Evolutionary conservation across 2,113 vertebrate genomes (phyloP).

Genomic region (Spheniscus mendiculus): DNA sequence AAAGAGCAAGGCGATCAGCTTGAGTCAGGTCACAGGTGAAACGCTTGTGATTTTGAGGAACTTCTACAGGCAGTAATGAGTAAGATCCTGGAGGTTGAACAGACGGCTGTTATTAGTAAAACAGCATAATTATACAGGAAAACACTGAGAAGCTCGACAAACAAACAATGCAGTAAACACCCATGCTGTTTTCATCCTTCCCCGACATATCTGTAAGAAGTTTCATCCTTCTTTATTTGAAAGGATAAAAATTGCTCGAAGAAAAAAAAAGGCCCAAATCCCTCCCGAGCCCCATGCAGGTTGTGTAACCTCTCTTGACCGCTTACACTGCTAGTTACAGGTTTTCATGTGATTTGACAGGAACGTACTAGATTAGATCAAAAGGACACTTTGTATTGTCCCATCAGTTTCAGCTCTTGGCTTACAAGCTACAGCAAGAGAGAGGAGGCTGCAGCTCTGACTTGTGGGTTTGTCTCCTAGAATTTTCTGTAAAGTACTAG

Average conservation of each 20-base stretch:
- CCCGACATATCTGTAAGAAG: not conserved
- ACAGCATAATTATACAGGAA: not conserved
- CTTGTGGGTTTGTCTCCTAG: not conserved
- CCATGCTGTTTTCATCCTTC: not conserved
- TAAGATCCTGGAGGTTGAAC: slow-evolving; percentile 79
- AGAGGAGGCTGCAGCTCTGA: not conserved
- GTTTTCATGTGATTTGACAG: not conserved
- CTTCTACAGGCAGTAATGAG: slow-evolving; percentile 82
- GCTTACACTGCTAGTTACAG: not conserved
- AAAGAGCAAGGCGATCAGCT: slow-evolving; percentile 91
- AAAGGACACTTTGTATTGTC: not conserved
- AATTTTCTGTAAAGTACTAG: not conserved
- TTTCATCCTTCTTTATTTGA: not conserved
- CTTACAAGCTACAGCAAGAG: not conserved
- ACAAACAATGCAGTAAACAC: not conserved
- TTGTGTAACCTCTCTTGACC: not conserved
- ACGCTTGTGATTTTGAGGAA: slow-evolving; percentile 93
- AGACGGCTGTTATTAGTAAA: not conserved
- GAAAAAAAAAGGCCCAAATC: not conserved
- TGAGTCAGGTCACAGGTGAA: slow-evolving; percentile 90
- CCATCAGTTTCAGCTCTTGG: not conserved
- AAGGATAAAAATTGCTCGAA: not conserved
- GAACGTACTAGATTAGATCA: accelerated
- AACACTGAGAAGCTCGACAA: not conserved
- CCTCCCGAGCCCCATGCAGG: accelerated